phyloP scores from a whole-genome alignment of 2,113 vertebrate genomes.

The Chionis minor region DNA sequence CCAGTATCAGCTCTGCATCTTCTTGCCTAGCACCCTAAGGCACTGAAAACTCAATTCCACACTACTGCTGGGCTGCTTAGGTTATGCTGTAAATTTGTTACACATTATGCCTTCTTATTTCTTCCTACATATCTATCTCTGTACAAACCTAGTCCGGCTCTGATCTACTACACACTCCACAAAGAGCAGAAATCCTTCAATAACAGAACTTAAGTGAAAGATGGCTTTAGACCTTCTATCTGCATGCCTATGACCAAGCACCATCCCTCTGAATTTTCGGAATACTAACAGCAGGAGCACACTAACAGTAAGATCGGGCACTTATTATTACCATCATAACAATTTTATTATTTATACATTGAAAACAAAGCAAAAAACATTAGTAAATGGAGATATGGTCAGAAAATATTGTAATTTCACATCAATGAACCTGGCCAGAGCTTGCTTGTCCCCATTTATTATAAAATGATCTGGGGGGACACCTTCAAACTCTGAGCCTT shows the following conservation, averaged over 20 bases:
- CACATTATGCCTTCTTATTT: background rate
- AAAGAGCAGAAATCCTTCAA: background rate
- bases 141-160: background rate
- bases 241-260: background rate
- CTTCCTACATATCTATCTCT: background rate
- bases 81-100: background rate
- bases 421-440: background rate
- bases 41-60: background rate
- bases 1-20: background rate
- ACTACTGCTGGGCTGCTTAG: background rate
- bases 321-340: background rate
- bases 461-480: background rate
- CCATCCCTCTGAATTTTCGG: background rate
- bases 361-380: background rate
- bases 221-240: background rate
- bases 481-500: background rate
- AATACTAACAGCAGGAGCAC: background rate
- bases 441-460: background rate
- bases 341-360: background rate
- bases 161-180: background rate
- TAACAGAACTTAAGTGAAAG: background rate
- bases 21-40: background rate
- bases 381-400: background rate
- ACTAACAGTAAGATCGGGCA: accelerated
- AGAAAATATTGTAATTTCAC: background rate